A percentile compares a stretch with the other conserved stretches of the same genome.
phyloP scores from a whole-genome alignment of 1,140 invertebrate genomes.

The Leptinotarsa undecemlineata region DNA sequence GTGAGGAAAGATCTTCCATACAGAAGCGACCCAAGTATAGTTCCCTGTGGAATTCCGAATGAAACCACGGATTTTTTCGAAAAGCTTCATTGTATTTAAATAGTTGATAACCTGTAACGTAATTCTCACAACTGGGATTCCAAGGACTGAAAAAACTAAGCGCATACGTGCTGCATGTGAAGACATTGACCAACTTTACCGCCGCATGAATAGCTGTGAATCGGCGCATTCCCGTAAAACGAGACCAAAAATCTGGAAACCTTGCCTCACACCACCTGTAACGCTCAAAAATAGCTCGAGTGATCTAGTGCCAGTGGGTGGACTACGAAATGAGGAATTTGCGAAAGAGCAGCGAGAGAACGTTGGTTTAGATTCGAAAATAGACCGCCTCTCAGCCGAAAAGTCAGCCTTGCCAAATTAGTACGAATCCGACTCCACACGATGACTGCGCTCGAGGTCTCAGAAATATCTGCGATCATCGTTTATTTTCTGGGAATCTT shows the following conservation, averaged over 20 bases:
- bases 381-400: constrained; percentile 17
- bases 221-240: neutral
- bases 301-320: neutral
- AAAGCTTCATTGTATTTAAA: too few species aligned
- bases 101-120: too few species aligned
- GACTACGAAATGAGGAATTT: constrained; percentile 12
- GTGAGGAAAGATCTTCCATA: too few species aligned
- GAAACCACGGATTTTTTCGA: too few species aligned
- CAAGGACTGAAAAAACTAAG: neutral
- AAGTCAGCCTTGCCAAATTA: constrained; percentile 34
- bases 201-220: neutral
- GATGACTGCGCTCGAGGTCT: constrained; percentile 24
- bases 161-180: neutral
- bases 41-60: too few species aligned
- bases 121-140: neutral
- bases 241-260: constrained; percentile 3
- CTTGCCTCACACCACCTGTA: constrained; percentile 13
- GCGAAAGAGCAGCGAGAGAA: constrained; percentile 7
- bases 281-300: constrained; percentile 8
- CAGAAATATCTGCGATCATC: constrained; percentile 31
- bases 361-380: constrained; percentile 13
- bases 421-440: constrained; percentile 26
- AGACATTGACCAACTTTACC: constrained; percentile 1
- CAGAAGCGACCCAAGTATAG: too few species aligned
- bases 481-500: constrained; percentile 36